Evolutionary conservation across 2,113 vertebrate species (phyloP).

Genomic region (Proteles cristata): DNA sequence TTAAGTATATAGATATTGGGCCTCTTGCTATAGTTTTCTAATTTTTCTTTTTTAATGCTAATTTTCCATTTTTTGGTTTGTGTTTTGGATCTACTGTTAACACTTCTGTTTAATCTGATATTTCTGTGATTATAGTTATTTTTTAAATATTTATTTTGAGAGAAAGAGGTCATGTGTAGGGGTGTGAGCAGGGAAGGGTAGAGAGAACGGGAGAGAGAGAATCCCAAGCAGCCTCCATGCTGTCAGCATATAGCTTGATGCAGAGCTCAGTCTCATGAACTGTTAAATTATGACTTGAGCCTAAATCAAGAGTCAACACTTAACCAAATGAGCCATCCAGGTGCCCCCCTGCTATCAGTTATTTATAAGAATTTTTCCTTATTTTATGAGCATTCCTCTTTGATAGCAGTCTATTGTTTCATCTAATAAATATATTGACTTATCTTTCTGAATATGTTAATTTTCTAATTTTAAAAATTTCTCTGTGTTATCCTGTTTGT

Average conservation of each 20-base stretch:
- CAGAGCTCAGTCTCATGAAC: no score
- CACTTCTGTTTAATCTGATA: not conserved
- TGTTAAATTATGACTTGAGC: no score
- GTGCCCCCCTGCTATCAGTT: not conserved
- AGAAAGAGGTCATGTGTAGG: no score
- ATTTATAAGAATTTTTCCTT: not conserved
- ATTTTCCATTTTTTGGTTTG: not conserved
- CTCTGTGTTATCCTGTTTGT: not conserved
- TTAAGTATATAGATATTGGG: not conserved
- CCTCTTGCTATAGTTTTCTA: not conserved
- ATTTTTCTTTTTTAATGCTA: not conserved
- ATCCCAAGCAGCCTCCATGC: no score
- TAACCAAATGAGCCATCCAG: no score
- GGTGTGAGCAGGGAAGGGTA: no score
- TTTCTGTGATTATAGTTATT: not conserved
- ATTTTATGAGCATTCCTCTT: not conserved
- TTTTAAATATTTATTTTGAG: no score
- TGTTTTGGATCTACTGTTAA: not conserved
- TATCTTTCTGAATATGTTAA: constrained; percentile 1
- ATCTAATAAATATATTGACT: not conserved
- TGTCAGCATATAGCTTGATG: no score
- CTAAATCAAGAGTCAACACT: no score
- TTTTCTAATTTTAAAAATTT: not conserved
- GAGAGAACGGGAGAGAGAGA: no score
- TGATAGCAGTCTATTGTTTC: not conserved